Conservation (phyloP, 2,113 vertebrate species). For the Microtus oregoni region DNA sequence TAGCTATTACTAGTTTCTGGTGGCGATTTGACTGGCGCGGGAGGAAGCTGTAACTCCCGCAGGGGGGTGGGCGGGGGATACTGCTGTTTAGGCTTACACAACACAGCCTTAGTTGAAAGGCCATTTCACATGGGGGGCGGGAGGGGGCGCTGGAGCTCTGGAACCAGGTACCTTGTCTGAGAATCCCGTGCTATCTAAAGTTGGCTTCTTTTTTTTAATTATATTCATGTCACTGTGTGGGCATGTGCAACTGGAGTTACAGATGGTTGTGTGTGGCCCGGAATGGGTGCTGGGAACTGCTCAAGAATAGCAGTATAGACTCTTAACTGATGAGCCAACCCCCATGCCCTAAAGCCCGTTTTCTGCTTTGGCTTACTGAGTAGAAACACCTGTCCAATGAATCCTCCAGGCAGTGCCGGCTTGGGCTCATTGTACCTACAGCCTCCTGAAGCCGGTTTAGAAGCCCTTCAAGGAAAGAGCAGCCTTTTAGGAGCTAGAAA, state of each 20-base stretch:
- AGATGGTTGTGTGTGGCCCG: neutral
- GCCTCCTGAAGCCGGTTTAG: neutral
- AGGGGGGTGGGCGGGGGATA: neutral
- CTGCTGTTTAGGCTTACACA: neutral
- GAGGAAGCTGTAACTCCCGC: neutral
- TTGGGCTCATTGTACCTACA: neutral
- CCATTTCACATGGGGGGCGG: neutral
- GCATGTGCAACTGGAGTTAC: neutral
- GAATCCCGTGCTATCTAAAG: neutral
- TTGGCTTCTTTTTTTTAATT: neutral
- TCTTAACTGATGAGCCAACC: neutral
- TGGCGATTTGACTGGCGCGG: neutral
- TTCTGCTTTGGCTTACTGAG: neutral
- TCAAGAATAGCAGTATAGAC: neutral
- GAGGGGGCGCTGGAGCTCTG: neutral
- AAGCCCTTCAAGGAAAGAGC: slow-evolving; percentile 13
- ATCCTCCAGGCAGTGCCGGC: neutral
- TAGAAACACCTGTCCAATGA: neutral
- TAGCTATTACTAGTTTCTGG: neutral
- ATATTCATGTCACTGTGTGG: neutral
- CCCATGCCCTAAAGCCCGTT: neutral
- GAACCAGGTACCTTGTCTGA: neutral
- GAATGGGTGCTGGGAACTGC: neutral
- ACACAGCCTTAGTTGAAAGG: neutral
- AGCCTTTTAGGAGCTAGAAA: neutral